Percentiles rank a stretch among this genome's conserved stretches.
phyloP scores from a whole-genome alignment of 2,888 invertebrate genomes.

The Noctua fimbriata region DNA sequence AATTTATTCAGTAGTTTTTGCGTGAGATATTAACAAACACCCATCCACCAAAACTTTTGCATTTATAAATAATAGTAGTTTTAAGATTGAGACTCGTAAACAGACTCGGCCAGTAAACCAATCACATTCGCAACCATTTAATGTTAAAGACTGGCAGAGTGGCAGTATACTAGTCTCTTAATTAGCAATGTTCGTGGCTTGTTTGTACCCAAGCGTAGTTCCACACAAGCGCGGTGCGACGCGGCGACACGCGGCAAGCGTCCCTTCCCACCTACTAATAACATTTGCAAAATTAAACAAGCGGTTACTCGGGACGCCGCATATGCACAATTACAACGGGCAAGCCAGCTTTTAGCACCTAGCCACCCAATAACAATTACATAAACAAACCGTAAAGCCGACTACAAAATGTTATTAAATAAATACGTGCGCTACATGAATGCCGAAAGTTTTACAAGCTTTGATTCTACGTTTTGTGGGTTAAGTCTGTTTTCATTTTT shows the following conservation, averaged over 20 bases:
- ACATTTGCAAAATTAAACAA: conserved; percentile 87
- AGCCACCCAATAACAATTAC: conserved; percentile 77
- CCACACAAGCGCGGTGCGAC: conserved; percentile 57
- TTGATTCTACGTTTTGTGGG: conserved; percentile 33
- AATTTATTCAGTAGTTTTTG: not conserved
- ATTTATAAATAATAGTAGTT: not conserved
- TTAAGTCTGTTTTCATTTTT: conserved; percentile 1
- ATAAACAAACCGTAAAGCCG: conserved; percentile 63
- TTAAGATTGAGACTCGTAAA: not conserved
- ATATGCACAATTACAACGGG: conserved; percentile 77
- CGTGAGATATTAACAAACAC: not conserved
- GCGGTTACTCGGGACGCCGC: conserved; percentile 72
- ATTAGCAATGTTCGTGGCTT: conserved; percentile 81
- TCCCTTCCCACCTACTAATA: conserved; percentile 73
- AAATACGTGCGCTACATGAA: conserved; percentile 42
- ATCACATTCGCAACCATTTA: conserved; percentile 71
- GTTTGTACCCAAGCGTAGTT: conserved; percentile 71
- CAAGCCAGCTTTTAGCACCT: conserved; percentile 79
- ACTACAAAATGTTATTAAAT: conserved; percentile 56
- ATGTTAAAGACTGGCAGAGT: conserved; percentile 73
- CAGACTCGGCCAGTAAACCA: conserved; percentile 32
- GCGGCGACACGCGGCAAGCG: conserved; percentile 45
- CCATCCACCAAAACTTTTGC: not conserved
- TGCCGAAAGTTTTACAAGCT: conserved; percentile 41
- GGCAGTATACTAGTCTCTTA: conserved; percentile 71